phyloP scores from a whole-genome alignment of 2,797 vertebrate genomes.

The Poeciliopsis gracilis region DNA sequence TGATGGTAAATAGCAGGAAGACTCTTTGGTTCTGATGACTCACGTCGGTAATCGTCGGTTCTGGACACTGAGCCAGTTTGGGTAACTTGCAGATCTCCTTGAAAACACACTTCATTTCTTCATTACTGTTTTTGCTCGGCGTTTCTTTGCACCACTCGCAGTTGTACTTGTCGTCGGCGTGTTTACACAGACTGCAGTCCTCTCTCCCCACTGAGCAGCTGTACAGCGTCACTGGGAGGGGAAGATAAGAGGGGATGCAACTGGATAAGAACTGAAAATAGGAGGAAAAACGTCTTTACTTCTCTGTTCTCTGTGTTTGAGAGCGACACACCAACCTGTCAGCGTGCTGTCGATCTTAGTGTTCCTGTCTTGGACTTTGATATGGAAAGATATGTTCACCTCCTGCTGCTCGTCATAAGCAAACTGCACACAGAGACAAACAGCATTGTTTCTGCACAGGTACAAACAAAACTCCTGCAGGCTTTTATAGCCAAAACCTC shows the following conservation, averaged over 20 bases:
- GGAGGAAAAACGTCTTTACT: conserved; percentile 16
- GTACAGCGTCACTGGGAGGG: conserved; percentile 87
- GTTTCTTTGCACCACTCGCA: conserved; percentile 89
- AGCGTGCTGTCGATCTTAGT: conserved; percentile 93
- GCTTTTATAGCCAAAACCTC: background rate
- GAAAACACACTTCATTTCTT: conserved; percentile 79
- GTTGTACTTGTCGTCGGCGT: conserved; percentile 77
- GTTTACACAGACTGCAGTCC: conserved; percentile 94
- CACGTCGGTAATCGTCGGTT: conserved; percentile 86
- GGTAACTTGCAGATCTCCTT: conserved; percentile 69
- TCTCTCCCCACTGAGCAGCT: conserved; percentile 92
- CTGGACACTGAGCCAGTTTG: conserved; percentile 78
- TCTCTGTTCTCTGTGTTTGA: conserved; percentile 6
- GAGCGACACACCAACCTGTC: conserved; percentile 81
- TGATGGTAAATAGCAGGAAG: background rate
- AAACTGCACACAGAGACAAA: conserved; percentile 78
- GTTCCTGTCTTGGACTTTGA: conserved; percentile 78
- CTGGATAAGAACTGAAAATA: conserved; percentile 10
- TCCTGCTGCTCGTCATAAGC: conserved; percentile 86
- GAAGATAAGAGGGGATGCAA: conserved; percentile 9
- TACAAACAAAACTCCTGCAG: background rate
- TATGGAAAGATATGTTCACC: conserved; percentile 85
- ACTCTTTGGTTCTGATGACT: conserved; percentile 43
- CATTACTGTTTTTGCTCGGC: conserved; percentile 26
- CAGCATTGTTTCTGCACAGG: background rate